Conservation (phyloP, 1,140 invertebrate species). For the Micrasema minimum region DNA sequence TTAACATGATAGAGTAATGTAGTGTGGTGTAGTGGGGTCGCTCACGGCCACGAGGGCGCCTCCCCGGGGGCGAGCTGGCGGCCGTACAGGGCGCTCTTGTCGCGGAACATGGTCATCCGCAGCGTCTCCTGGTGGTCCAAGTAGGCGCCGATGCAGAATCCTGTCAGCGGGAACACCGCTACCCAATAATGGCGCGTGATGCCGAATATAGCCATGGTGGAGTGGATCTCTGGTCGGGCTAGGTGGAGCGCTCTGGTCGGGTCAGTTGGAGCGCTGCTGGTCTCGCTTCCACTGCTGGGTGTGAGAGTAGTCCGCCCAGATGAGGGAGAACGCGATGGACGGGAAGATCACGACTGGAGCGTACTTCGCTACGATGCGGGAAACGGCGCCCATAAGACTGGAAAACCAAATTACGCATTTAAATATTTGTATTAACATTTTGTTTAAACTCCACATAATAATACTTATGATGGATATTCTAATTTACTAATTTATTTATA, state of each 20-base stretch:
- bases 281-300: conserved; percentile 76
- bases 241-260: not conserved
- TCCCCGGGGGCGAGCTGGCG: conserved; percentile 72
- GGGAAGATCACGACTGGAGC: conserved; percentile 74
- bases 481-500: not conserved
- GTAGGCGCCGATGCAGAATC: conserved; percentile 70
- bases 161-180: conserved; percentile 66
- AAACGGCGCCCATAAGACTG: conserved; percentile 61
- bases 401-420: conserved; percentile 26
- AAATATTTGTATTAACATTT: conserved; percentile 3
- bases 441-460: too few relatives aligned
- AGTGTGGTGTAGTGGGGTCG: not conserved
- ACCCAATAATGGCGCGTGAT: conserved; percentile 64
- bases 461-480: too few relatives aligned
- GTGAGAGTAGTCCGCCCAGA: conserved; percentile 76
- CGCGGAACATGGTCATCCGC: conserved; percentile 76
- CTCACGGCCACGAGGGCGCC: conserved; percentile 76
- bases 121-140: conserved; percentile 75
- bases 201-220: conserved; percentile 65
- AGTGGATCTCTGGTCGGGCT: too few relatives aligned
- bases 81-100: conserved; percentile 81
- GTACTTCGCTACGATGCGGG: conserved; percentile 67
- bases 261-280: conserved; percentile 53
- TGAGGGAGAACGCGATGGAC: conserved; percentile 65
- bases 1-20: not conserved